Base-by-base conservation (phyloP, 1,140 invertebrate species). In the Danaus plexippus region DNA sequence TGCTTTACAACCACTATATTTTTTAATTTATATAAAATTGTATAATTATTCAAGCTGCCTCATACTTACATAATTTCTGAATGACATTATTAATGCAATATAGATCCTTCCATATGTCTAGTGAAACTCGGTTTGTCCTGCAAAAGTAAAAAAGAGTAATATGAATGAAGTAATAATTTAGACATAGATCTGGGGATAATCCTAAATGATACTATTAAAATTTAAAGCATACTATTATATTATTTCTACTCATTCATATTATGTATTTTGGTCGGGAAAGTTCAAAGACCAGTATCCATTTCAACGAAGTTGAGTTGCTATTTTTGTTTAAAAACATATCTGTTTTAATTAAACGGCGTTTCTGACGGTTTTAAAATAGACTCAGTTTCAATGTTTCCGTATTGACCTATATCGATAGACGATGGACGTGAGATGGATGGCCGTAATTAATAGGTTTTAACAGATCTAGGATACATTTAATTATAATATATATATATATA, bases 21-120 rank as follows among this genome's bases (percentile, higher is more conserved):
- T 15, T 15, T 15, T 15, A 15, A 15, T 15, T 15, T 15, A 15
- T 15, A 15, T 15, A 15, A 15, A 15, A 15, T 15, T 3, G 1
- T 15, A 15, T 1, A 3, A 15, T 15, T 15, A 15, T 1, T 15
- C 15, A 15, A 15, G 15, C 3, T 15, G 15, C 3, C 3, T 9
- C 8, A 9, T 54, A 81, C 80, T 77, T 71, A 84, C 80, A 60
- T 79, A 81, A 64, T 84, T 84, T 58, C 80, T 73, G 61, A 79
- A 84, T 61, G 80, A 84, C 80, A 81, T 84, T 48, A 63, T 73
- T 57, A 13, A 15, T 52, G 55, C 43, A 32, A 32, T 32, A 32
- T 1, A 32, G 22, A 32, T 22, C 64, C 52, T 52, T 72, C 69
- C 72, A 84, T 81, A 61, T 56, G 67, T 46, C 11, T 53, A 0